Base-by-base conservation (phyloP, 2,113 vertebrate species). In the Bujurquina vittata region DNA sequence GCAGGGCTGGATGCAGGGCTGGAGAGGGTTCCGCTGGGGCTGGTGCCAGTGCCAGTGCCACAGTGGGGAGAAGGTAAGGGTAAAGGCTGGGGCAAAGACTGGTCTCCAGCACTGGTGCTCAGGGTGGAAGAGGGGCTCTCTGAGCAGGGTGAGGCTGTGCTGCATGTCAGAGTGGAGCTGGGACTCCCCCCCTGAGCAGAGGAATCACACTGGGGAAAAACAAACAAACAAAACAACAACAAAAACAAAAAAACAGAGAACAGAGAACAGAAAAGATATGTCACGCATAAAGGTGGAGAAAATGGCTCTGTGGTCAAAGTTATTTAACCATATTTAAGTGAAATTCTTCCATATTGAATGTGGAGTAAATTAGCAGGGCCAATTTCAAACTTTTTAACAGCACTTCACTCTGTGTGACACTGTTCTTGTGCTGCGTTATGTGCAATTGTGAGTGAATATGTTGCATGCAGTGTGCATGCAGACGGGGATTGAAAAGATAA, bases 101-200 rank as follows among this genome's bases (percentile, higher is more conserved):
- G 80, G 65, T 86, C 83, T 73, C 90, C 91, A 54, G 83, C 84
- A 57, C 77, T 67, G 72, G 79, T 77, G 89, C 85, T 90, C 80
- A 95, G 91, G 61, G 94, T 95, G 83, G 94, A 95, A 2, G 89
- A 91, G 75, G 95, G 95, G 87, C 95, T 96, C 79, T 94, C 95
- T 35, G 93, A 91, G 33, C 93, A 94, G 78, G 94, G 95, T 61
- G 95, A 95, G 54, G 94, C 84, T 1, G 95, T 95, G 90, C 95
- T 99, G 96, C 97, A 97, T 35, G 98, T 99, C 84, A 99, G 95
- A 14, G 97, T 99, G 86, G 98, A 99, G 85, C 97, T 98, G 5
- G 98, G 98, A 76, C 98, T 99, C 88, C 96, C 97, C 31, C 97
- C 97, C 89, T 95, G 97, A 85, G 95, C 95, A 77, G 95, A 92